Evolutionary conservation across 2,888 invertebrate genomes (phyloP).

Genomic region (Philaethria dido): DNA sequence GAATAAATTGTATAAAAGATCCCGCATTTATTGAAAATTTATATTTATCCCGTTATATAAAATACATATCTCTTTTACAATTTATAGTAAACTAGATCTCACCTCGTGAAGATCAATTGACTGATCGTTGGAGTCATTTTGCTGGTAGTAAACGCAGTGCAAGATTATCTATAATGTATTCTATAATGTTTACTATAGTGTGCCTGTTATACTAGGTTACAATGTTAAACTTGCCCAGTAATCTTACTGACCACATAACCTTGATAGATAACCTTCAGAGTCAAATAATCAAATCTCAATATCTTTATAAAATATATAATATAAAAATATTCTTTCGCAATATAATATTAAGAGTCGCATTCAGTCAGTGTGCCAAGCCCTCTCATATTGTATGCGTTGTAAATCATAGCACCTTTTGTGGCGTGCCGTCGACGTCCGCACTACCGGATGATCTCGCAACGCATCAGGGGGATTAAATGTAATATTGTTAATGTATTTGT

Average conservation of each 20-base stretch:
- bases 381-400: constrained; percentile 42
- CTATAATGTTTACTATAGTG: not conserved
- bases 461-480: constrained; percentile 44
- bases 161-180: no score
- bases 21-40: not conserved
- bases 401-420: constrained; percentile 60
- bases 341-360: constrained; percentile 1
- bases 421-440: constrained; percentile 56
- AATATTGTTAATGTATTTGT: constrained; percentile 38
- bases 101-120: not conserved
- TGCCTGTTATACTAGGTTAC: not conserved
- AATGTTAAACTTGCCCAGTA: not conserved
- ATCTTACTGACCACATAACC: not conserved
- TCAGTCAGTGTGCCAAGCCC: constrained; percentile 39
- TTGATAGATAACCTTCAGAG: not conserved
- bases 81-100: not conserved
- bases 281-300: not conserved
- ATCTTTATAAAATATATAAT: not conserved
- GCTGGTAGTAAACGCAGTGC: no score
- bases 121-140: not conserved
- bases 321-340: constrained; percentile 1
- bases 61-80: no score
- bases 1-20: not conserved
- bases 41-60: no score
- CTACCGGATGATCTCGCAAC: constrained; percentile 39